Evolutionary conservation across 1,140 invertebrate species (phyloP), one percentile per base, ranked within the genome.

Genomic region (Muscidifurax raptorellus): DNA sequence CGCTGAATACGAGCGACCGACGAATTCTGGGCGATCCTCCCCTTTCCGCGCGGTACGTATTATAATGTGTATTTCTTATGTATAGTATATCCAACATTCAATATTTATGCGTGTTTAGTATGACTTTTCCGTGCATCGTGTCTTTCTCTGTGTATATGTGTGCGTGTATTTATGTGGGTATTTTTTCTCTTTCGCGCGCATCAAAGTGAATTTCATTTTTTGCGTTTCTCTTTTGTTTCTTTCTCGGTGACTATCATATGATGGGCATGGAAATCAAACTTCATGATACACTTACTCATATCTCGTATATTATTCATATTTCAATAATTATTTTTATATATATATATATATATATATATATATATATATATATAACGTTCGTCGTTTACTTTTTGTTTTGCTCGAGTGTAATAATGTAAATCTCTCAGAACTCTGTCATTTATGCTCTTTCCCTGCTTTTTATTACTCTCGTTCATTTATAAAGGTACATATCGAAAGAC

Each of bases 71-170:
- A 80, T 83, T 40, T 75, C 71, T 74, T 87, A 86, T 85, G 76
- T 86, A 85, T 40, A 64, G 83, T 88, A 90, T 89, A 88, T 88
- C 87, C 88, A 89, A 90, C 89, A 90, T 88, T 89, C 89, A 90
- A 89, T 90, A 89, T 90, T 88, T 87, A 89, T 89, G 88, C 87
- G 85, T 87, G 84, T 88, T 40, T 89, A 81, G 59, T 88, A 88
- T 83, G 86, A 88, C 87, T 79, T 89, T 89, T 88, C 88, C 86
- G 86, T 88, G 88, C 86, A 85, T 82, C 15, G 25, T 40, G n/a
- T n/a, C n/a, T n/a, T n/a, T n/a, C n/a, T n/a, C n/a, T n/a, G 36
- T 40, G 36, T 40, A 7, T 40, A 10, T 40, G 36, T 40, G 36
- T 36, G 7, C 36, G 36, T 36, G 36, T 6, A 9, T 36, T 0